Evolutionary conservation across 1,140 invertebrate species (phyloP), one percentile per base, ranked within the genome.

Genomic region (Euglossa dilemma): DNA sequence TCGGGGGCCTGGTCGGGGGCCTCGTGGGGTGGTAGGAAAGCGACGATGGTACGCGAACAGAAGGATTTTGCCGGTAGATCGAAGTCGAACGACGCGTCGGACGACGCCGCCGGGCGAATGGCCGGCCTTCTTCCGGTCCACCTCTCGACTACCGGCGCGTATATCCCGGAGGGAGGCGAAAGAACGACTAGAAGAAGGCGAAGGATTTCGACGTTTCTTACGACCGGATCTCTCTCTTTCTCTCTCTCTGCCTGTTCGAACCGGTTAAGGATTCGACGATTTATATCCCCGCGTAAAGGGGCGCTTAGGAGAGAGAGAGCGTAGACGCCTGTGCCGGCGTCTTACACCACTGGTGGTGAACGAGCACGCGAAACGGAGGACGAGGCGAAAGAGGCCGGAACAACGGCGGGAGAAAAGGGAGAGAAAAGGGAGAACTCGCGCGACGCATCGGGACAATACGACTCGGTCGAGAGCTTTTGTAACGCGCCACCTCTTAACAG

Each of bases 221-320:
- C 74, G 57, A 76, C 61, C 56, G 43, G 77, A 79, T 86, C 36
- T 36, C 73, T 72, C 77, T 64, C 72, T 63, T 79, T n/a, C n/a
- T n/a, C n/a, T n/a, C n/a, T n/a, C n/a, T n/a, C n/a, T n/a, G n/a
- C n/a, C n/a, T n/a, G n/a, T 80, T 86, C 83, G 81, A 90, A 90
- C 91, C 90, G 91, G 91, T 92, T 92, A 88, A 87, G 90, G 90
- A 91, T 92, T 90, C 85, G 85, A 88, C 89, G 89, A 92, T 92
- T 92, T 92, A 92, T 92, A 90, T 91, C 87, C 87, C 88, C 83
- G 89, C 90, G 85, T 85, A 90, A 90, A 90, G 59, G 79, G 90
- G 87, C 85, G 87, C 86, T 81, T 87, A 81, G 54, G 28, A 45
- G 80, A 36, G 36, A 36, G 36, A 36, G 36, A 64, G 61, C 20